Evolutionary conservation across 2,797 vertebrate species (phyloP).

Genomic region (Onychomys arenicola): DNA sequence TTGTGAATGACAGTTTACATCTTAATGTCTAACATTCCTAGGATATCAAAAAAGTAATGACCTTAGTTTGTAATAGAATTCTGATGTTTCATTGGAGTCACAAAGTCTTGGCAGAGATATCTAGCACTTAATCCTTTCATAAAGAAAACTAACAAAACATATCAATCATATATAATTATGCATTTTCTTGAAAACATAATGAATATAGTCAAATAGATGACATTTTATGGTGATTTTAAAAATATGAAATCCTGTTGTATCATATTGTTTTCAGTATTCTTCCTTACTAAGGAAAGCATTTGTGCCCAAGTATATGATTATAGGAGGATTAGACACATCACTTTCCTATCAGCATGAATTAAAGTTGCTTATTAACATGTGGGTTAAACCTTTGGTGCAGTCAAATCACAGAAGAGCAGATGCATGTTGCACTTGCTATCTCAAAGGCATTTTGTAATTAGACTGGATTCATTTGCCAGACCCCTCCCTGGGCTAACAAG

Average conservation of each 20-base stretch:
- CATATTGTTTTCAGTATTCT: neutral
- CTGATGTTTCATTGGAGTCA: neutral
- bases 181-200: conserved; percentile 62
- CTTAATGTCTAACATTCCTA: conserved; percentile 24
- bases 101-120: conserved; percentile 52
- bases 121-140: conserved; percentile 9
- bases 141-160: conserved; percentile 26
- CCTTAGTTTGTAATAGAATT: neutral
- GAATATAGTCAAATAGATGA: neutral
- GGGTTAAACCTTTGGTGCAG: conserved; percentile 15
- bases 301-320: neutral
- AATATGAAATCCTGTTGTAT: neutral
- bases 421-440: neutral
- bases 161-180: conserved; percentile 73
- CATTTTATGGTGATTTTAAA: neutral
- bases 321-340: neutral
- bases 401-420: neutral
- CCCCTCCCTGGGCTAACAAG: neutral
- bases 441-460: conserved; percentile 60
- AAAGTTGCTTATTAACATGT: conserved; percentile 50
- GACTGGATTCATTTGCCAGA: conserved; percentile 41
- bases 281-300: neutral
- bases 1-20: conserved; percentile 54
- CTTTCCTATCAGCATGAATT: neutral
- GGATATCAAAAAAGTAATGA: conserved; percentile 50